A percentile compares a stretch with the other conserved stretches of the same genome.
Conservation (phyloP, 2,888 invertebrate genomes). For the Cheilosia vernalis region DNA sequence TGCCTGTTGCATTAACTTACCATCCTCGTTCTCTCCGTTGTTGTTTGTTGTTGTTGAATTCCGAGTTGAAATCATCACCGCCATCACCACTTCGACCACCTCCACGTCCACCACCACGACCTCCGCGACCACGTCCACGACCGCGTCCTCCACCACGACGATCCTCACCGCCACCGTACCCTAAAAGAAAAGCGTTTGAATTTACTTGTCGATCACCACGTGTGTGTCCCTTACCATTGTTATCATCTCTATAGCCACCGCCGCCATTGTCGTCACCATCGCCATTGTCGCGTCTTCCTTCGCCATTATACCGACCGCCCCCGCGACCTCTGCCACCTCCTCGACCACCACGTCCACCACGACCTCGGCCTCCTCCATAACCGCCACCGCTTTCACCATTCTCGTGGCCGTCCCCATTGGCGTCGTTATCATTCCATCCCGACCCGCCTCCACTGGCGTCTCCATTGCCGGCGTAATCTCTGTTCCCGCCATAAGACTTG, state of each 20-base stretch:
- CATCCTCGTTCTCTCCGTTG: conserved; percentile 52
- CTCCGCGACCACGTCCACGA: conserved; percentile 68
- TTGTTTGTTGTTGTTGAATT: conserved; percentile 47
- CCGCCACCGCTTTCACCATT: conserved; percentile 60
- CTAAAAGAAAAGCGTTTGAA: background rate
- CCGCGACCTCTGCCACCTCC: conserved; percentile 47
- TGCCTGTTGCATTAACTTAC: background rate
- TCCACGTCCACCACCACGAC: conserved; percentile 73
- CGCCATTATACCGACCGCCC: conserved; percentile 82
- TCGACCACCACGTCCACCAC: conserved; percentile 54
- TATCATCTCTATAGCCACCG: conserved; percentile 76
- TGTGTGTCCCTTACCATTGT: conserved; percentile 72
- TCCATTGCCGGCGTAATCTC: conserved; percentile 20
- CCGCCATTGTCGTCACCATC: conserved; percentile 62
- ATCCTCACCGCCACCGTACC: conserved; percentile 61
- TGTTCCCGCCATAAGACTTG: conserved; percentile 61
- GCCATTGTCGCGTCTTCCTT: conserved; percentile 79
- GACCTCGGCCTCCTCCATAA: conserved; percentile 55
- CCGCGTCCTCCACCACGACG: conserved; percentile 75
- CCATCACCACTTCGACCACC: conserved; percentile 55
- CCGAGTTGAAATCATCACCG: conserved; percentile 38
- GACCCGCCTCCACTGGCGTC: conserved; percentile 5
- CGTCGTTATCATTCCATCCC: conserved; percentile 42
- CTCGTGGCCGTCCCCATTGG: conserved; percentile 21
- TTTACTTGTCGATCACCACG: background rate